Evolutionary conservation across 2,797 vertebrate species (phyloP).

Genomic region (Alca torda): DNA sequence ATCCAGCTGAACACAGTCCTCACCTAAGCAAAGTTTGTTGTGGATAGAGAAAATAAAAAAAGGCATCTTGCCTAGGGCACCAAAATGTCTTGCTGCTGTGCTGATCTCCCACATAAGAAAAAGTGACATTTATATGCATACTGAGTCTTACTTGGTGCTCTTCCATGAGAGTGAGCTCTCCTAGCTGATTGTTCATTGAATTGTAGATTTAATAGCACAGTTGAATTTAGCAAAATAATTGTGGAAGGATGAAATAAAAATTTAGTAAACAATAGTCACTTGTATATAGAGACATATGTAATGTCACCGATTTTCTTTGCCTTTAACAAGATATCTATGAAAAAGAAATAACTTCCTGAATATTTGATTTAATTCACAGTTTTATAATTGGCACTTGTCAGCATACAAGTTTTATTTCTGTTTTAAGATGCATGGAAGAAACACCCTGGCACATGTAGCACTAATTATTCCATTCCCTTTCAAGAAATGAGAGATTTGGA

Average conservation of each 20-base stretch:
- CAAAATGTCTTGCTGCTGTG: not conserved
- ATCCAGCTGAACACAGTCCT: not conserved
- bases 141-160: not conserved
- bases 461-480: slow-evolving; percentile 53
- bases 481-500: slow-evolving; percentile 26
- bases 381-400: slow-evolving; percentile 62
- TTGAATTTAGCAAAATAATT: not conserved
- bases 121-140: not conserved
- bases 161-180: not conserved
- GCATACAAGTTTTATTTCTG: slow-evolving; percentile 26
- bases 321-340: not conserved
- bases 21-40: not conserved
- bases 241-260: not conserved
- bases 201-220: not conserved
- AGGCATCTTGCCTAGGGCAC: not conserved
- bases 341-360: slow-evolving; percentile 23
- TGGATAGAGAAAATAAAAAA: not conserved
- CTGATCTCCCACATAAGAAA: not conserved
- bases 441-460: slow-evolving; percentile 36
- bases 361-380: slow-evolving; percentile 35
- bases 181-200: slow-evolving; percentile 2
- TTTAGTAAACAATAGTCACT: not conserved
- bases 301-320: not conserved
- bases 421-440: slow-evolving; percentile 60
- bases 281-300: not conserved